Evolutionary conservation across 1,140 invertebrate genomes (phyloP), one percentile per base, ranked within the genome.

Genomic region (Lepidurus apus): DNA sequence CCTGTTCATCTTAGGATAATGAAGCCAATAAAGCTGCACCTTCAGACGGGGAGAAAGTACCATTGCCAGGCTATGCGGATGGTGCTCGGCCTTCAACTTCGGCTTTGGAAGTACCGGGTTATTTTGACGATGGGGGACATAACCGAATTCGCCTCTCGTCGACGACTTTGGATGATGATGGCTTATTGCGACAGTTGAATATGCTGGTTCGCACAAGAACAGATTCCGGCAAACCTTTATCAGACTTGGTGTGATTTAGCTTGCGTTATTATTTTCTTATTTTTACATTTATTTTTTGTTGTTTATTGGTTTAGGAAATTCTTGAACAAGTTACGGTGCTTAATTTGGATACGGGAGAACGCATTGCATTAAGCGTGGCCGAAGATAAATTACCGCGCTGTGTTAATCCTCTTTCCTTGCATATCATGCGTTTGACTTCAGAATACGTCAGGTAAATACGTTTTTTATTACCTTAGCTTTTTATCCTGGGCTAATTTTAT

Each of bases 331-430:
- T 96, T 79, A 95, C 93, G 78, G 95, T 98, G 4, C 87, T 95
- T 81, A 98, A 98, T 86, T 87, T 98, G 80, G 96, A 98, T 85
- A 98, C 96, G 7, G 96, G 95, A 7, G 94, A 96, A 86, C 87
- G 91, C 80, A 90, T 96, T 79, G 93, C 94, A 44, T 87, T 97
- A 73, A 95, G 93, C 85, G 91, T 93, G 82, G 95, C 95, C 0
- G 95, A 96, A 84, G 93, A 96, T 83, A 94, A 95, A 84, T 86
- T 96, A 79, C 95, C 95, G 0, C 91, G 94, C 83, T 95, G 94
- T 84, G 92, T 96, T 82, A 95, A 95, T 85, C 96, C 96, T 8
- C 87, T 98, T 21, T 96, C 95, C 21, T 86, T 98, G 75, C 96
- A 98, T 84, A 97, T 98, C 82, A 96, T 98, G 91, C 89, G 95